These are phyloP conservation scores for Etheostoma nigrum DNA, from an alignment of 2,797 vertebrate species.

Conservation along the genomic window DNA sequence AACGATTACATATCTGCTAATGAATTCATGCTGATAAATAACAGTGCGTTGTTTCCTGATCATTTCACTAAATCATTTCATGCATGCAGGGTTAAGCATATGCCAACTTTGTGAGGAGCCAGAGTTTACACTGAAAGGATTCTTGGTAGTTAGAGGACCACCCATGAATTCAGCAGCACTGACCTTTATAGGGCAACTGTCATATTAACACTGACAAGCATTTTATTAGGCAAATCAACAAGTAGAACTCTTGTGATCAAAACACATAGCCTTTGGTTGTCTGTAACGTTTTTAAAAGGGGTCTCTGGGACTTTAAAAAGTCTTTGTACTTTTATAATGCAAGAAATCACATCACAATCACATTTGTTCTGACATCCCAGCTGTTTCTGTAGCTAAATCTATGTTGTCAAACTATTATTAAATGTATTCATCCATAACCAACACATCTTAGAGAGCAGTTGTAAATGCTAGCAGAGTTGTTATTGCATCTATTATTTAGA, in stretches of 20 bases:
- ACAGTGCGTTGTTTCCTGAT: not conserved
- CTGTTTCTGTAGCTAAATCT: not conserved
- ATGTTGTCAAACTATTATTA: not conserved
- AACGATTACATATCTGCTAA: not conserved
- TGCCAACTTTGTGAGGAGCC: constrained; percentile 3
- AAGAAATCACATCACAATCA: constrained; percentile 16
- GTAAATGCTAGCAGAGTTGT: not conserved
- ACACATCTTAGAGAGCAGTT: not conserved
- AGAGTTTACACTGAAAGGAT: constrained; percentile 14
- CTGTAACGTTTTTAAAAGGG: constrained; percentile 17
- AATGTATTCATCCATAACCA: not conserved
- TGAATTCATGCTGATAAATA: not conserved
- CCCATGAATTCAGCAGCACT: constrained; percentile 49
- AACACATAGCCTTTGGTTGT: constrained; percentile 32
- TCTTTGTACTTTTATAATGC: constrained; percentile 32
- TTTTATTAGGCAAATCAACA: constrained; percentile 45
- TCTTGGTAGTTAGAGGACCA: constrained; percentile 56
- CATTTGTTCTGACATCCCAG: constrained; percentile 20
- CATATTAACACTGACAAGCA: constrained; percentile 47
- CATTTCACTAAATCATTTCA: not conserved
- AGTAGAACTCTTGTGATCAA: constrained; percentile 27
- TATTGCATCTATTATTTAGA: not conserved
- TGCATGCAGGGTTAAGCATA: not conserved
- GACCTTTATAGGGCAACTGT: constrained; percentile 64
- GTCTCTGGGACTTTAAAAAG: constrained; percentile 5